Evolutionary conservation across 1,140 invertebrate genomes (phyloP), one percentile per base, ranked within the genome.

Genomic region (Elymnias hypermnestra): DNA sequence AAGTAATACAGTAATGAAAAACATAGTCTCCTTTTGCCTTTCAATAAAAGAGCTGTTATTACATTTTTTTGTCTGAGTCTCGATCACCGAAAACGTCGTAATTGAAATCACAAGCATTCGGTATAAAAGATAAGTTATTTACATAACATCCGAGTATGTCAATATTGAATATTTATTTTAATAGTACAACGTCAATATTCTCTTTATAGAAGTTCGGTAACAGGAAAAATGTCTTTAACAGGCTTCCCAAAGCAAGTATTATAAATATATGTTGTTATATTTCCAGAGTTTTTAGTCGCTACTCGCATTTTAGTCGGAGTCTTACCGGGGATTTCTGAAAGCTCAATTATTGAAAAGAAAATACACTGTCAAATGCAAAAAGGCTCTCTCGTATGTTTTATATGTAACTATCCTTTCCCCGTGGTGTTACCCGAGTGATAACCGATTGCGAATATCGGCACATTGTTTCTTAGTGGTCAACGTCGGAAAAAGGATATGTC

Each of bases 191-290:
- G 53, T 57, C 29, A 58, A 61, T 63, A 54, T 63, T 38, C 38
- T 51, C 53, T 56, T 42, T 29, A 37, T 52, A 22, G 33, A 42
- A 19, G 42, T 42, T 42, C 47, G 43, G 56, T 43, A 63, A 60
- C 53, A 63, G 56, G 53, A 59, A 66, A 57, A 56, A 63, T 57
- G 52, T 60, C 63, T 58, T 63, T 67, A 67, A 52, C 52, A 46
- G 29, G 23, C 35, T 39, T 50, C 43, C 50, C 49, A 64, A 59
- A 62, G 54, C 54, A 55, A 52, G 43, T 47, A 53, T 57, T 57
- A 53, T 37, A 18, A 17, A 17, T 26, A 14, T 33, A 44, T 29
- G 8, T 2, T 2, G 8, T 22, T 22, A 22, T 22, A 22, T 2
- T 6, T 22, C 21, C 8, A 5, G 21, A 22, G 21, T 6, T 22